Evolutionary conservation across 2,888 invertebrate genomes (phyloP), one percentile per base, ranked within the genome.

Genomic region (Ethmia dodecea): DNA sequence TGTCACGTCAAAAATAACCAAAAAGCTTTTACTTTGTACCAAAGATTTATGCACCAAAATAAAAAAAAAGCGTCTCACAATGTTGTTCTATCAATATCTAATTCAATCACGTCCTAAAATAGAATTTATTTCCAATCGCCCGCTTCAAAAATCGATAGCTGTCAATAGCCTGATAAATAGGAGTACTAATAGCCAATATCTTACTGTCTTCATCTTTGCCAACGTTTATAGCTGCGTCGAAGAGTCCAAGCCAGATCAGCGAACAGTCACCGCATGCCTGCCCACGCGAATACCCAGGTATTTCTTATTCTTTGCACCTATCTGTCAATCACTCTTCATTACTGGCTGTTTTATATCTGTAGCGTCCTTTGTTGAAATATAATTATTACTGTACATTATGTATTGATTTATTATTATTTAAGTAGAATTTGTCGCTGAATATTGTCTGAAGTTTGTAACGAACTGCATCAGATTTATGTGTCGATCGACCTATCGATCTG

Each of bases 201-300:
- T 5, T 31, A 3, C 9, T 16, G 12, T 24, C 22, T 31, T 10
- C 13, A 12, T 10, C 15, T 6, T 46, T 42, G 51, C 58, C 55
- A 55, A 59, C 49, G 36, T 37, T 37, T 42, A 40, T 33, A 45
- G 36, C 44, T 45, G 42, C 38, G 9, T 24, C 25, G 42, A n/a
- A n/a, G n/a, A n/a, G n/a, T n/a, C n/a, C n/a, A n/a, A n/a, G n/a
- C n/a, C n/a, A n/a, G n/a, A n/a, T 22, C n/a, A n/a, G 22, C 22
- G 8, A n/a, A n/a, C 22, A 47, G 45, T 53, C 45, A 38, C 44
- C 49, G 43, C 45, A 38, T 42, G 40, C 77, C 78, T 43, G 42
- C 78, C 78, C 70, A 79, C 78, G 72, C 73, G 44, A 51, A 41
- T 38, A 33, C 45, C 52, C 46, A 61, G 64, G 61, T 72, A 74